Base-by-base conservation (phyloP, 2,113 vertebrate species). In the Lucifuga dentata region DNA sequence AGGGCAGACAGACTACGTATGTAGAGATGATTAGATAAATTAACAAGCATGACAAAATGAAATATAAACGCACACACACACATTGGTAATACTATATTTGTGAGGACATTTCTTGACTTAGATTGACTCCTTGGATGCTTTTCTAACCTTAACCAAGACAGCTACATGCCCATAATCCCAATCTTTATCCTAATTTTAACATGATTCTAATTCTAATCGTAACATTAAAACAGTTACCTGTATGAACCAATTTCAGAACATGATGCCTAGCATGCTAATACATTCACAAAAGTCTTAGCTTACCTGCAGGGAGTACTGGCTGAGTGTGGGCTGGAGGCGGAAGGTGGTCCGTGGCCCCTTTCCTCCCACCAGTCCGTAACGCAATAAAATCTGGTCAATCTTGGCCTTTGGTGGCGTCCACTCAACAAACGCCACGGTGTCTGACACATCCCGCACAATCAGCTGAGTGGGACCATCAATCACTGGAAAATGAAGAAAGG, bases 261-360 rank as follows among this genome's bases (percentile, higher is more conserved):
- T 33, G 40, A 65, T 57, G 5, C 57, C 70, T 55, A 35, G 20
- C 44, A 39, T 40, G 26, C 26, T 29, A 29, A 17, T 17, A 50
- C 13, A 38, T 26, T 23, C 33, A 52, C 33, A 35, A 12, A 16
- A 23, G 20, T 21, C 13, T 40, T 8, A 17, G 20, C 69, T 66
- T 40, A 96, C 96, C 91, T 99, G 98, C 71, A 99, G 93, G 8
- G 98, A 97, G 86, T 98, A 98, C 77, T 99, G 97, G 89, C 96
- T 98, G 71, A 98, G 91, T 2, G 95, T 95, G 8, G 97, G 95
- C 92, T 97, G 96, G 21, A 99, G 94, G 63, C 95, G 95, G 90
- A 98, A 97, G 19, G 94, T 96, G 50, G 97, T 97, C 61, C 90
- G 94, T 0, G 95, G 95, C 0, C 95, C 95, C 63, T 95, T 93